These are phyloP conservation scores for Dendropsophus ebraccatus DNA, from an alignment of 2,113 vertebrate species.

Conservation along the genomic window DNA sequence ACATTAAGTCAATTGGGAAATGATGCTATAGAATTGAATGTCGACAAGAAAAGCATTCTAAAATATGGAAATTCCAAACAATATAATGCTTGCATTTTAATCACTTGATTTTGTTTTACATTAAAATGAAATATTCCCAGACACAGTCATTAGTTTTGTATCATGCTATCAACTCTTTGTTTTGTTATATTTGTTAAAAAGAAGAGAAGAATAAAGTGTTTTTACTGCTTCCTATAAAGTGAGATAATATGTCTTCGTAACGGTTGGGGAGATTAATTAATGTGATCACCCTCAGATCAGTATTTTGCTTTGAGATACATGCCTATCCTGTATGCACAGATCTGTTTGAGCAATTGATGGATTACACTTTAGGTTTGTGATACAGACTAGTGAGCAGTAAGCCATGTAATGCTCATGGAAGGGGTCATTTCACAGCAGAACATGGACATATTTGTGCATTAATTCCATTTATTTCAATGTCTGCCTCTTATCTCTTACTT, in stretches of 20 bases:
- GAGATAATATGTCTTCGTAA: neutral
- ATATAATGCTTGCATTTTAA: constrained; percentile 52
- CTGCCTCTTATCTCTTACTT: too few species aligned
- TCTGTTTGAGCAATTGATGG: too few species aligned
- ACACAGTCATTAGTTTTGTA: constrained; percentile 30
- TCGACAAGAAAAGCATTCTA: constrained; percentile 24
- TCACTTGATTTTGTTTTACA: constrained; percentile 48
- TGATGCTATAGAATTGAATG: constrained; percentile 35
- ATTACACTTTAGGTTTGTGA: too few species aligned
- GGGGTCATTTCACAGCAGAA: too few species aligned
- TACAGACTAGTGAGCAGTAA: too few species aligned
- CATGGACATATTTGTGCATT: too few species aligned
- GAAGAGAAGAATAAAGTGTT: constrained; percentile 14
- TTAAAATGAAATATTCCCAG: constrained; percentile 42
- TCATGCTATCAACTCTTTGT: constrained; percentile 15
- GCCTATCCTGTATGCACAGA: too few species aligned
- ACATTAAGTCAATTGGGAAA: constrained; percentile 51
- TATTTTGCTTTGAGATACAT: neutral
- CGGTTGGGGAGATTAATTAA: neutral
- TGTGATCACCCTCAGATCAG: neutral
- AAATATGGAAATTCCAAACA: constrained; percentile 41
- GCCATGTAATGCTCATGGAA: too few species aligned
- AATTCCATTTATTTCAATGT: too few species aligned
- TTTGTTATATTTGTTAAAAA: constrained; percentile 28
- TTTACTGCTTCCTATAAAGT: neutral